Conservation (phyloP, 2,888 invertebrate species). For the Temnothorax rugatulus region DNA sequence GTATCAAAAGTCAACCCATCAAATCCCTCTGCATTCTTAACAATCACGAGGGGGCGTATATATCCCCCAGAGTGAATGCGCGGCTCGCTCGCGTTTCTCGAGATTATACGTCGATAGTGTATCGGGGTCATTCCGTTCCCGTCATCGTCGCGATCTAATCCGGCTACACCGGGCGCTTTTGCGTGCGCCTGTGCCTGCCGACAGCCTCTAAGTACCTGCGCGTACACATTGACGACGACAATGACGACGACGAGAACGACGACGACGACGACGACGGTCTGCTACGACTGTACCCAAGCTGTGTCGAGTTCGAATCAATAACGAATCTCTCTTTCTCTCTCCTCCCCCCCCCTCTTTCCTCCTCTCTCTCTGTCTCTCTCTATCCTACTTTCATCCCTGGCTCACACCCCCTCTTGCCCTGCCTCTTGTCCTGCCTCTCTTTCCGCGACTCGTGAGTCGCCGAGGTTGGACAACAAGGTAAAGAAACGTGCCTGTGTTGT, state of each 20-base stretch:
- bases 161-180: slow-evolving; percentile 48
- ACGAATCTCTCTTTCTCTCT: slow-evolving; percentile 72
- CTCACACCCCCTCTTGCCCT: neutral
- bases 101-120: slow-evolving; percentile 44
- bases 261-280: slow-evolving; percentile 61
- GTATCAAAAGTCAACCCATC: neutral
- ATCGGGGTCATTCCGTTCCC: slow-evolving; percentile 55
- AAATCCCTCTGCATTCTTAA: slow-evolving; percentile 19
- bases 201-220: slow-evolving; percentile 24
- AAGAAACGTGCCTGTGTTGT: slow-evolving; percentile 10
- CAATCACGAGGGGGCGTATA: neutral
- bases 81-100: slow-evolving; percentile 27
- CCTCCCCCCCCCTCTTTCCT: slow-evolving; percentile 24
- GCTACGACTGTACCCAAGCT: slow-evolving; percentile 71
- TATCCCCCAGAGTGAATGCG: neutral
- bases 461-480: slow-evolving; percentile 28
- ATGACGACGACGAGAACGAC: slow-evolving; percentile 62
- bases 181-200: slow-evolving; percentile 60
- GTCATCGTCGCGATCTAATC: slow-evolving; percentile 60
- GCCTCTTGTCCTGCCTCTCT: slow-evolving; percentile 54
- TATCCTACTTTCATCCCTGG: slow-evolving; percentile 21
- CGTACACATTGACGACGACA: slow-evolving; percentile 61
- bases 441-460: slow-evolving; percentile 24
- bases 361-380: slow-evolving; percentile 35
- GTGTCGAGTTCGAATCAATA: slow-evolving; percentile 78